Evolutionary conservation across 2,797 vertebrate genomes (phyloP), one percentile per base, ranked within the genome.

Genomic region (Dipus sagitta): DNA sequence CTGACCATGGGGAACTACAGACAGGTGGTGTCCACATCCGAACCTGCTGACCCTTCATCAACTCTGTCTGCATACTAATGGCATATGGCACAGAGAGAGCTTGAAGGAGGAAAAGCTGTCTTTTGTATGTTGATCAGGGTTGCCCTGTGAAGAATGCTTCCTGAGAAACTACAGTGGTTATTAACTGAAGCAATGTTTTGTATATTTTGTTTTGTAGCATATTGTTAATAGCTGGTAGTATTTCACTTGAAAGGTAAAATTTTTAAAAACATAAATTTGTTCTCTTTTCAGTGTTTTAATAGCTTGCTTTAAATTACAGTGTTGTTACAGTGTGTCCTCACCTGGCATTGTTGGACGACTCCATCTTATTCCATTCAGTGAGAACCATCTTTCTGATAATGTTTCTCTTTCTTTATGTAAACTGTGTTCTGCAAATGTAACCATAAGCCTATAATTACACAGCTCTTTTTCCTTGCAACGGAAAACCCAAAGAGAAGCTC

Each of bases 201-300:
- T 34, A 4, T 96, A 79, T 91, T 91, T 92, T 95, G 67, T 92
- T 88, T 90, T 95, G 88, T 72, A 58, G 76, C 15, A 65, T 87
- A 87, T 85, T 86, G 58, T 92, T 94, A 96, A 88, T 95, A 94
- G 67, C 6, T 79, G 91, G 70, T 94, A 32, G 26, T 89, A 92
- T 93, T 95, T 97, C 65, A 94, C 91, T 89, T 94, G 92, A 93
- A 94, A 87, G 92, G 87, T 91, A 71, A 64, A 38, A 80, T 90
- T 94, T 86, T 76, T 76, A 90, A 92, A 91, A 90, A 85, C 65
- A 75, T 77, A 92, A 94, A 87, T 79, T 72, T 92, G 62, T 81
- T 91, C 58, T 82, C 78, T 90, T 88, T 93, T 92, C 72, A 95
- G 77, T 92, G 90, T 87, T 96, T 96, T 92, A 82, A 86, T 86